Evolutionary conservation across 1,140 invertebrate species (phyloP).

Genomic region (Metaphire vulgaris): DNA sequence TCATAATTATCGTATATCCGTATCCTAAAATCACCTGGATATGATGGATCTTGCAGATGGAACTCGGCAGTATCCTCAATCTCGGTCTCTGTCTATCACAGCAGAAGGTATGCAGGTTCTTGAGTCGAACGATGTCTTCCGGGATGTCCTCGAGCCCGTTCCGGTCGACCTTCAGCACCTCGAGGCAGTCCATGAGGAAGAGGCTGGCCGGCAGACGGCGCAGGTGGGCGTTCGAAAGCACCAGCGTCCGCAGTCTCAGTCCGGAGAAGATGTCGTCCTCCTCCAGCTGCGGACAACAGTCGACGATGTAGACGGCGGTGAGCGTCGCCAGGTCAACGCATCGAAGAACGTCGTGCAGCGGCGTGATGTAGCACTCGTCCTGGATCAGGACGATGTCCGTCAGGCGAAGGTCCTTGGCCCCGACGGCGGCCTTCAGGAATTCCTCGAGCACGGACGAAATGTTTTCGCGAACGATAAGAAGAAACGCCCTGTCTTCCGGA

Average conservation of each 20-base stretch:
- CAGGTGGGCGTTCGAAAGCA: constrained; percentile 31
- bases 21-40: constrained; percentile 7
- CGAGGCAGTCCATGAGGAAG: constrained; percentile 26
- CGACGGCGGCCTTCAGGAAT: neutral
- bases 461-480: neutral
- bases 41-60: constrained; percentile 11
- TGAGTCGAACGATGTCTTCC: constrained; percentile 21
- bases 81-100: constrained; percentile 29
- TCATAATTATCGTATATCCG: too few species aligned
- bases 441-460: neutral
- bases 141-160: constrained; percentile 28
- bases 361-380: constrained; percentile 28
- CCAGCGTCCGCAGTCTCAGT: constrained; percentile 22
- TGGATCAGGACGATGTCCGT: constrained; percentile 29
- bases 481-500: neutral
- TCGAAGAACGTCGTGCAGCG: constrained; percentile 19
- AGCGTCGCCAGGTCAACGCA: constrained; percentile 21
- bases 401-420: neutral
- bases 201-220: constrained; percentile 23
- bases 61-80: constrained; percentile 18
- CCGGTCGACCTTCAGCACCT: constrained; percentile 30
- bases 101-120: constrained; percentile 22
- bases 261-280: constrained; percentile 18
- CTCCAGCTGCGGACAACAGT: constrained; percentile 29
- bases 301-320: constrained; percentile 19